phyloP scores from a whole-genome alignment of 2,113 vertebrate species.

The Corvus moneduloides region DNA sequence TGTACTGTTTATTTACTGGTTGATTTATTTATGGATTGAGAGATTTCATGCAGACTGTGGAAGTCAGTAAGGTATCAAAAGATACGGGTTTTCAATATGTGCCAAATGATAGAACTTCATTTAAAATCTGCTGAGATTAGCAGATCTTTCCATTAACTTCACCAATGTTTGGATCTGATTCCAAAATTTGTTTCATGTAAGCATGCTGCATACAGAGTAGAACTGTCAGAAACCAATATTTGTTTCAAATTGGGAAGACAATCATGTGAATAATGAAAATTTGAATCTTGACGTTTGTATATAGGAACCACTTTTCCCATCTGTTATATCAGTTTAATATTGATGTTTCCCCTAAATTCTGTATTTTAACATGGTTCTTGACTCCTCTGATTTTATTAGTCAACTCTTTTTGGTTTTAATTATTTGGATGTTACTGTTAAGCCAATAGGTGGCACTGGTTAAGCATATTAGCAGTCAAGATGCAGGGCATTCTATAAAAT shows the following conservation, averaged over 20 bases:
- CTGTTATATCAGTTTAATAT: not conserved
- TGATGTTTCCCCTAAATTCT: not conserved
- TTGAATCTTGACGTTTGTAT: not conserved
- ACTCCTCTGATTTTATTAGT: not conserved
- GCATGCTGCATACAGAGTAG: not conserved
- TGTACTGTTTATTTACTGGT: not conserved
- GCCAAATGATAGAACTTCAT: not conserved
- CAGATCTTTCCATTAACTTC: not conserved
- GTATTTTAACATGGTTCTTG: not conserved
- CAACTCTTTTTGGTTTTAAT: not conserved
- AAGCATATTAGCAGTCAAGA: not conserved
- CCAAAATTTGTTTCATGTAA: not conserved
- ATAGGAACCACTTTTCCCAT: not conserved
- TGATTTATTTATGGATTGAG: not conserved
- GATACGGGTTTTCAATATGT: not conserved
- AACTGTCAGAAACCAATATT: not conserved
- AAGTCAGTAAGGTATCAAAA: not conserved
- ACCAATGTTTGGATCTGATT: not conserved
- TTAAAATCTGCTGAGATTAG: not conserved
- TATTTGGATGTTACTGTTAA: not conserved
- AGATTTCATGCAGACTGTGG: not conserved
- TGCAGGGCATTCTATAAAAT: not conserved
- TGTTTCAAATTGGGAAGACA: not conserved
- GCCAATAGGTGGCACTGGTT: constrained; percentile 57
- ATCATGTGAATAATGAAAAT: not conserved